Percentiles rank a stretch among this genome's conserved stretches.
phyloP scores from a whole-genome alignment of 2,797 vertebrate genomes.

The Dermochelys coriacea region DNA sequence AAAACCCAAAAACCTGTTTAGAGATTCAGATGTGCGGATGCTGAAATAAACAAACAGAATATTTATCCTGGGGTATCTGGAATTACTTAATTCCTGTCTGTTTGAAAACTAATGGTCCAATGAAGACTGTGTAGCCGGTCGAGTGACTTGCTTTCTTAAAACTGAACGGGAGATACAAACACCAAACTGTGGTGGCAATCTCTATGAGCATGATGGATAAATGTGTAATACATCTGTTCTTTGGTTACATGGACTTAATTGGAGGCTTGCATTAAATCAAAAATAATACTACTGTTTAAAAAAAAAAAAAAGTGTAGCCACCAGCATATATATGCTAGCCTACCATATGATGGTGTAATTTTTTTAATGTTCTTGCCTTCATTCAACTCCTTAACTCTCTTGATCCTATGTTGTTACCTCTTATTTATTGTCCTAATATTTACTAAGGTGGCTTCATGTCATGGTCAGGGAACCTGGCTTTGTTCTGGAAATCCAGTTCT shows the following conservation, averaged over 20 bases:
- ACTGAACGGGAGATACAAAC: not conserved
- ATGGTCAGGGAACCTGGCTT: not conserved
- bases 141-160: not conserved
- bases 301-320: not conserved
- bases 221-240: not conserved
- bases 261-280: not conserved
- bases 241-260: not conserved
- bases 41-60: not conserved
- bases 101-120: not conserved
- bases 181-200: not conserved
- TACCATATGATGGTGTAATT: not conserved
- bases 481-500: not conserved
- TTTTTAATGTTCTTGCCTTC: not conserved
- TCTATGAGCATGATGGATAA: not conserved
- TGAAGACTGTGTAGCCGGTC: not conserved
- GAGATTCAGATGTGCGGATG: fast-evolving
- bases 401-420: not conserved
- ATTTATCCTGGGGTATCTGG: not conserved
- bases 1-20: not conserved
- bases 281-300: not conserved
- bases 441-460: not conserved
- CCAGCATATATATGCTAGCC: not conserved
- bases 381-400: not conserved
- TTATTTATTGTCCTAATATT: not conserved
- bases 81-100: not conserved